These are phyloP conservation scores for Lottia gigantea DNA, from an alignment of 2,888 invertebrate genomes.

Conservation along the genomic window DNA sequence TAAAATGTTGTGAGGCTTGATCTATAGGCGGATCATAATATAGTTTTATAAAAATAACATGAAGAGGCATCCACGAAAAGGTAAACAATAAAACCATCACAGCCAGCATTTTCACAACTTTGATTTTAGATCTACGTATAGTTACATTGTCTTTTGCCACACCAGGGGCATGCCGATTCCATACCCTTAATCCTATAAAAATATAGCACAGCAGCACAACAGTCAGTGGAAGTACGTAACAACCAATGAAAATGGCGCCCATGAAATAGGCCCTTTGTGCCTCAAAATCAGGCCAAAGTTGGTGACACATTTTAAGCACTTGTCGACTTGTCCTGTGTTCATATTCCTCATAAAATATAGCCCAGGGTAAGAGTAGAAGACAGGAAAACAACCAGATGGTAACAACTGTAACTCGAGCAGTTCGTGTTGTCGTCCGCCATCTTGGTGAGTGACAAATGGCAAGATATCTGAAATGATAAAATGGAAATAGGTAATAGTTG, in stretches of 20 bases:
- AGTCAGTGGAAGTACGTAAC: constrained; percentile 89
- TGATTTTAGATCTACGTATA: constrained; percentile 85
- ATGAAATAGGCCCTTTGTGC: constrained; percentile 87
- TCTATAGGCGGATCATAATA: constrained; percentile 76
- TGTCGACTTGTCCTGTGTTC: constrained; percentile 14
- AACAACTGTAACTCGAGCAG: constrained; percentile 86
- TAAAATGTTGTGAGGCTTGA: constrained; percentile 72
- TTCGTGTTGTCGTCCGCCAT: constrained; percentile 87
- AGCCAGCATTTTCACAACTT: constrained; percentile 92
- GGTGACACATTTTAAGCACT: constrained; percentile 40
- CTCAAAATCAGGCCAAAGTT: constrained; percentile 83
- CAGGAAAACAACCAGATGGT: constrained; percentile 89
- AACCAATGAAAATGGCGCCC: constrained; percentile 86
- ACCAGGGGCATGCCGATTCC: constrained; percentile 86
- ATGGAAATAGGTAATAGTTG: not conserved
- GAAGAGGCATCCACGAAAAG: constrained; percentile 89
- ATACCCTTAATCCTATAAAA: constrained; percentile 89
- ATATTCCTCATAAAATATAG: constrained; percentile 81
- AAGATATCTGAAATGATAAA: constrained; percentile 79
- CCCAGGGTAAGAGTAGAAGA: constrained; percentile 87
- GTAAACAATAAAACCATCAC: constrained; percentile 92
- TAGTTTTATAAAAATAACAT: constrained; percentile 75
- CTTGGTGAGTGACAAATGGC: constrained; percentile 95
- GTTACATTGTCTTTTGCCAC: constrained; percentile 74
- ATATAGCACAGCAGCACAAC: constrained; percentile 91